Base-by-base conservation (phyloP, 2,888 invertebrate genomes). In the Neocrepidodera transversa region DNA sequence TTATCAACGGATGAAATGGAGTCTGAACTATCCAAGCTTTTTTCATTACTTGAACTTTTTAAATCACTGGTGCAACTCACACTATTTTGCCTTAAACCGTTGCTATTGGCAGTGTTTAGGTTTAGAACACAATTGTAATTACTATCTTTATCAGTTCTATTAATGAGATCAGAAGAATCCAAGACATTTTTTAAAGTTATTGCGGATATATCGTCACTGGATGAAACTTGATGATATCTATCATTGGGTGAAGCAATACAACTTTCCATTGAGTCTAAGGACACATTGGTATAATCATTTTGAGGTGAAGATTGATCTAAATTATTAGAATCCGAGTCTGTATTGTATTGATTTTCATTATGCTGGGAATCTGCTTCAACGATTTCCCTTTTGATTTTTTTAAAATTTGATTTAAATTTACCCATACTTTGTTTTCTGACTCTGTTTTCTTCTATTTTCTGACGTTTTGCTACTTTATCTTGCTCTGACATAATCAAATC, bases 401-500 rank as follows among this genome's bases (percentile, higher is more conserved):
- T 86, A 1, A 83, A 84, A 57, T 83, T 82, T 3, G 71, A 66
- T 61, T 77, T 78, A 52, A 78, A 76, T 0, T 78, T 73, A n/a
- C 80, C 79, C 0, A 79, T 74, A 26, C 79, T 80, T 5, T 80
- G 74, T 48, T 88, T 83, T 68, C 91, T 90, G 0, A 89, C 89
- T 52, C 94, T 84, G 76, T 95, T 95, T 70, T 90, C 89, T 74
- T 92, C 90, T 58, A 95, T 94, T 79, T 96, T 96, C 56, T 89
- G 86, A 62, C 93, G 84, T 74, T 97, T 94, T 60, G 90, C 83
- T 5, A 90, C 87, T 76, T 94, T 95, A 74, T 97, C 97, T 70
- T 94, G 92, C 52, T 97, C 97, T 0, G 96, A 94, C 92, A 98
- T 93, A 10, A 98, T 98, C 77, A 95, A 94, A 73, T 97, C 97